Evolutionary conservation across 2,113 vertebrate genomes (phyloP).

Genomic region (Mixornis gularis): DNA sequence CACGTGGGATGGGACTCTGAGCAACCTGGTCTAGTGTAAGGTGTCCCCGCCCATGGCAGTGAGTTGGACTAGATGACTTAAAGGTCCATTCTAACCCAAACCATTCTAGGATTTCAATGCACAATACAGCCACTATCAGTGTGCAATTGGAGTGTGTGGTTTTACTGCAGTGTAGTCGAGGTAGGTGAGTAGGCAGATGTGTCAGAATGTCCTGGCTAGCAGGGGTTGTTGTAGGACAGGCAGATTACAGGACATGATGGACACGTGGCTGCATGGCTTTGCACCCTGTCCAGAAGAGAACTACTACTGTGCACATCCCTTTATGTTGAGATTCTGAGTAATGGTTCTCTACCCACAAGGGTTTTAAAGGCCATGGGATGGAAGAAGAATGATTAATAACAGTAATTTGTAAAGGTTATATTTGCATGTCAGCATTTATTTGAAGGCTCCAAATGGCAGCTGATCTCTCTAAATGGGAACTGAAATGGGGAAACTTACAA

Average conservation of each 20-base stretch:
- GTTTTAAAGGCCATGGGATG: not conserved
- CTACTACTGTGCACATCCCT: not conserved
- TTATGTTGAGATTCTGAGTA: not conserved
- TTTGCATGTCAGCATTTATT: not conserved
- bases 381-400: not conserved
- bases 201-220: not conserved
- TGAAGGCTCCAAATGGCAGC: not conserved
- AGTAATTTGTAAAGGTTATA: not conserved
- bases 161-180: not conserved
- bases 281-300: not conserved
- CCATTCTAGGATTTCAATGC: not conserved
- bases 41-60: not conserved
- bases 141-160: not conserved
- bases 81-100: not conserved
- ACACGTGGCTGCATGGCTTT: rapidly evolving
- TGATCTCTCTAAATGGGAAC: not conserved
- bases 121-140: not conserved
- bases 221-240: not conserved
- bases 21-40: not conserved
- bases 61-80: no score
- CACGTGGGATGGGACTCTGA: no score
- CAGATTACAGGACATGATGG: not conserved
- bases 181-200: not conserved
- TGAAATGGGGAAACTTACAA: not conserved
- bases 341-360: not conserved